Evolutionary conservation across 2,113 vertebrate genomes (phyloP).

Genomic region (Engraulis encrasicolus): DNA sequence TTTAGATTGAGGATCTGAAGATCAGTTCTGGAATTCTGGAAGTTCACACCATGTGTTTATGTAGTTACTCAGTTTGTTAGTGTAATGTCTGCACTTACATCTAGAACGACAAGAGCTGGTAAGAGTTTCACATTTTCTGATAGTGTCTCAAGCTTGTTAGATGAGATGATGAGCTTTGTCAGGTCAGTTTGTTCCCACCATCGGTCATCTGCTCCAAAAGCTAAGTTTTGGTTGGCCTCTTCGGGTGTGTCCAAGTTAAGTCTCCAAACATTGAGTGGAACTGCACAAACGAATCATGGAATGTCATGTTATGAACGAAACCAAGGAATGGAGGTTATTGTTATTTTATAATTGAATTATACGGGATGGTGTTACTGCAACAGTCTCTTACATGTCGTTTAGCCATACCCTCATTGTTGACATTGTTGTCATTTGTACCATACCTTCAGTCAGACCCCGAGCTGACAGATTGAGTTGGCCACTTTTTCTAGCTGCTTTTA

Average conservation of each 20-base stretch:
- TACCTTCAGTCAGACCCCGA: slow-evolving; percentile 84
- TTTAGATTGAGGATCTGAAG: too few relatives aligned
- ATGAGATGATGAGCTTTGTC: slow-evolving; percentile 89
- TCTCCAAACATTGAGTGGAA: slow-evolving; percentile 89
- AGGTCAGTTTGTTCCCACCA: slow-evolving; percentile 98
- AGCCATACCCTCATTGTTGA: not conserved
- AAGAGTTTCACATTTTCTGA: slow-evolving; percentile 87
- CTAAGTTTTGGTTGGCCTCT: slow-evolving; percentile 81
- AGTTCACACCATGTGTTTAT: not conserved
- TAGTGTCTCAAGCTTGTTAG: slow-evolving; percentile 86
- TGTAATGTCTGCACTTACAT: slow-evolving; percentile 72
- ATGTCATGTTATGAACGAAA: not conserved
- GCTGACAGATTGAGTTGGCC: slow-evolving; percentile 88
- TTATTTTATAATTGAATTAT: too few relatives aligned
- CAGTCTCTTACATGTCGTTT: not conserved
- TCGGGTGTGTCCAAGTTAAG: slow-evolving; percentile 88
- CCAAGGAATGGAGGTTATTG: too few relatives aligned
- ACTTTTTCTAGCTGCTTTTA: slow-evolving; percentile 86
- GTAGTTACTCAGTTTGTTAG: not conserved
- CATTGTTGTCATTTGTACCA: slow-evolving; percentile 13
- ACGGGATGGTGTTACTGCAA: not conserved
- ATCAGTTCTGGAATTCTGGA: too few relatives aligned
- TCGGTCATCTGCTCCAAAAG: slow-evolving; percentile 81
- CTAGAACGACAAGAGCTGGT: slow-evolving; percentile 83
- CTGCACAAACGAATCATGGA: slow-evolving; percentile 62